Percentiles rank a stretch among this genome's conserved stretches.
These are phyloP conservation scores for Sphaeramia orbicularis DNA, from an alignment of 2,797 vertebrate genomes.

Conservation along the genomic window DNA sequence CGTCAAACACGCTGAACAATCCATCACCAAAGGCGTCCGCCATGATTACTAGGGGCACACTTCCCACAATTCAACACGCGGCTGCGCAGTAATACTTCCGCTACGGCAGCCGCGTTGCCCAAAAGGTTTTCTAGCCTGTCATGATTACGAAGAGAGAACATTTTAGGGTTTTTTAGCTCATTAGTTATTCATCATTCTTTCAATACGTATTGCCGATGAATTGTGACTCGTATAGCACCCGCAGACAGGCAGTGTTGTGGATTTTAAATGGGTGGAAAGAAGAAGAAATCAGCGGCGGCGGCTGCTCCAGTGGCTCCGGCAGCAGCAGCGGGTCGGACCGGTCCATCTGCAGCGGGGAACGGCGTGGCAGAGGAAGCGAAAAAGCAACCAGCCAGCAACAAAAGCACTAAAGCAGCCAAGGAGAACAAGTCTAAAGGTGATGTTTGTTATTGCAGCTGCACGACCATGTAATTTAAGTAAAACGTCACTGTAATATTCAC, in stretches of 20 bases:
- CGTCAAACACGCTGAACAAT: constrained; percentile 96
- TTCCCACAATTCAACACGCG: constrained; percentile 75
- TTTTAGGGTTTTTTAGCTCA: not conserved
- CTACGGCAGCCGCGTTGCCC: constrained; percentile 67
- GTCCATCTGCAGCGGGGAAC: constrained; percentile 51
- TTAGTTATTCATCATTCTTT: not conserved
- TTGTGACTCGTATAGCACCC: not conserved
- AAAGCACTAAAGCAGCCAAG: constrained; percentile 70
- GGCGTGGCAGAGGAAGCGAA: constrained; percentile 68
- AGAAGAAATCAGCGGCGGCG: constrained; percentile 78
- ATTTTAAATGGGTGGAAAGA: constrained; percentile 84
- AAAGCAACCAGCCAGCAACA: constrained; percentile 66
- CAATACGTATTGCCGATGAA: constrained; percentile 8
- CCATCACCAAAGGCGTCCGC: constrained; percentile 95
- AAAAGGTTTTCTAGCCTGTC: not conserved
- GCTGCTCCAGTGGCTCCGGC: constrained; percentile 31
- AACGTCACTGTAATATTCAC: too few relatives aligned
- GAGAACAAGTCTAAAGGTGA: constrained; percentile 85
- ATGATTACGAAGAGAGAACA: not conserved
- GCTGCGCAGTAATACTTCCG: constrained; percentile 42
- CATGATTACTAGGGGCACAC: constrained; percentile 80
- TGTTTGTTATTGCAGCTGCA: not conserved
- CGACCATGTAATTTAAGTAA: not conserved
- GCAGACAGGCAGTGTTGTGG: not conserved
- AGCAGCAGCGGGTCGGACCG: constrained; percentile 36